Conservation (phyloP, 2,888 invertebrate genomes). For the Syrphus vitripennis region DNA sequence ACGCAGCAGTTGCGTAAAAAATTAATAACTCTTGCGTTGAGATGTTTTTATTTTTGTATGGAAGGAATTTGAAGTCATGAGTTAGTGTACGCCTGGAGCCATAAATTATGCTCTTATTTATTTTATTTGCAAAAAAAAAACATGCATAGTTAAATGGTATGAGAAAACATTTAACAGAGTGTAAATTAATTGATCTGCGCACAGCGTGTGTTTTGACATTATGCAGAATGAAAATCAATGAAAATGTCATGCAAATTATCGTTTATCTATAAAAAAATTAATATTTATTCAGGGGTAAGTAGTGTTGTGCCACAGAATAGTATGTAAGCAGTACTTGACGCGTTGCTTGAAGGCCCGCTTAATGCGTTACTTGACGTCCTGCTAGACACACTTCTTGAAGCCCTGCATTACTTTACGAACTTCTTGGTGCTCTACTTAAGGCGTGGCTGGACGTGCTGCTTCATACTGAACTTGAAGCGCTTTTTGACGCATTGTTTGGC, state of each 20-base stretch:
- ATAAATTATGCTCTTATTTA: constrained; percentile 28
- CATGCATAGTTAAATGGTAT: background rate
- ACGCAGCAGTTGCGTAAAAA: constrained; percentile 35
- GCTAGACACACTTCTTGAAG: no score
- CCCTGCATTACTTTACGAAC: no score
- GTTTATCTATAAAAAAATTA: background rate
- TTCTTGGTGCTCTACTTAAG: no score
- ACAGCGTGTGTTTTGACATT: constrained; percentile 36
- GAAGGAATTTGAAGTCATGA: constrained; percentile 39
- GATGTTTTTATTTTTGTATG: background rate
- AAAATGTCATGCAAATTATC: constrained; percentile 9
- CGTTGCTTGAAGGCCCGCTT: no score
- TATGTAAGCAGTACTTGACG: no score
- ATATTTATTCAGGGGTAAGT: background rate
- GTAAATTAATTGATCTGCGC: constrained; percentile 23
- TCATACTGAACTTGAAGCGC: no score
- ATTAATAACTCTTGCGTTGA: constrained; percentile 38
- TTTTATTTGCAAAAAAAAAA: no score
- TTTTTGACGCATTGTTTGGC: no score
- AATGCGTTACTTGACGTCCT: no score
- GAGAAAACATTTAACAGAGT: background rate
- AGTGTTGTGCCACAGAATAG: background rate
- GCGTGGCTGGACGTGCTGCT: no score
- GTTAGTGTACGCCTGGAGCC: constrained; percentile 7
- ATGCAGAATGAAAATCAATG: constrained; percentile 43